These are phyloP conservation scores for Atlantisia rogersi DNA, from an alignment of 2,113 vertebrate species.

Conservation along the genomic window DNA sequence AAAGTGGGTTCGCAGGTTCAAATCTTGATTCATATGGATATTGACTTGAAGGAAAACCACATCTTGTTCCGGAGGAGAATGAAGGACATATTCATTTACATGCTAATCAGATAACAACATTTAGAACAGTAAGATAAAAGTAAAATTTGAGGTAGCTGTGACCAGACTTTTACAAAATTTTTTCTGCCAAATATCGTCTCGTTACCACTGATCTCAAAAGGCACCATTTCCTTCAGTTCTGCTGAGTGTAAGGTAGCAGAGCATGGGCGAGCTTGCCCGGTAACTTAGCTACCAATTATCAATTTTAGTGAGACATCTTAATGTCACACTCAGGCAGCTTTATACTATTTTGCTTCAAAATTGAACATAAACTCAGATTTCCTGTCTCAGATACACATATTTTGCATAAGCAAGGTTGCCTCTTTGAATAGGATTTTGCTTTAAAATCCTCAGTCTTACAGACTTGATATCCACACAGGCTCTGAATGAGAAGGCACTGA, in stretches of 20 bases:
- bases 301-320: background rate
- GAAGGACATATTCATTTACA: background rate
- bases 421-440: background rate
- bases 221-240: background rate
- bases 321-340: background rate
- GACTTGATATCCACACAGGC: background rate
- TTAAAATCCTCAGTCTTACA: background rate
- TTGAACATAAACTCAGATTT: background rate
- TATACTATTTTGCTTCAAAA: background rate
- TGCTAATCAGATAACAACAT: background rate
- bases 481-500: background rate
- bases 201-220: background rate
- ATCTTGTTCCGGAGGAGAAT: background rate
- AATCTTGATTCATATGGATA: background rate
- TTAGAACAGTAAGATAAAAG: background rate
- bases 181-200: background rate
- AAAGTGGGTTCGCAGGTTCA: background rate
- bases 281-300: background rate
- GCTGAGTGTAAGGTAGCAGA: background rate
- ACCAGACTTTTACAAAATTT: background rate
- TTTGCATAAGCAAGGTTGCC: background rate
- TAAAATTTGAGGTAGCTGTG: background rate
- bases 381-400: background rate
- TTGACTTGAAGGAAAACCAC: background rate
- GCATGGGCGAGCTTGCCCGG: background rate